Conservation (phyloP, 2,888 invertebrate species). For the Eurytoma adleriae region DNA sequence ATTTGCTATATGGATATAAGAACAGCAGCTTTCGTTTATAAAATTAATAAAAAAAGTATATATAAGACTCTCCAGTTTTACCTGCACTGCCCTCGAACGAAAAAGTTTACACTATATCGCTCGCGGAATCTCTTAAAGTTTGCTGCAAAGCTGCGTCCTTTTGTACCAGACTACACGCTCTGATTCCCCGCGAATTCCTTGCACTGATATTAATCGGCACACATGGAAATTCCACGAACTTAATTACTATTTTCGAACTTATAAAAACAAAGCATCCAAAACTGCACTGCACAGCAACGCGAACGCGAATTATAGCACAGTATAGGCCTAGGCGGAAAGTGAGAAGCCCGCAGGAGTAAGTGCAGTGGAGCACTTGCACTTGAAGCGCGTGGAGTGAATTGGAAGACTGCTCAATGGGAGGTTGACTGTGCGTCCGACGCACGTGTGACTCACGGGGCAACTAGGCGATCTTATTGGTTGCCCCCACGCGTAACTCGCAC, state of each 20-base stretch:
- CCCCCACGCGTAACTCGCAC: neutral
- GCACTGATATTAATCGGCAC: too few species aligned
- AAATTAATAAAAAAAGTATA: too few species aligned
- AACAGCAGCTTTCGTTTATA: too few species aligned
- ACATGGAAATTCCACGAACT: too few species aligned
- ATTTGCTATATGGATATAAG: too few species aligned
- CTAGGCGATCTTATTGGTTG: constrained; percentile 39
- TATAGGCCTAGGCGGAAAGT: constrained; percentile 15
- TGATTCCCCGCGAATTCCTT: too few species aligned
- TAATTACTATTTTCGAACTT: neutral
- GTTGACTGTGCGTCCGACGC: neutral
- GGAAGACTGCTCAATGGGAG: constrained; percentile 34
- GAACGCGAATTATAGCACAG: neutral
- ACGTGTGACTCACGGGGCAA: constrained; percentile 45
- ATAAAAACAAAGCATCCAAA: neutral
- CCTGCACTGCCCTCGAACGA: too few species aligned
- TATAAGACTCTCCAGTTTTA: too few species aligned
- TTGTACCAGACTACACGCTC: too few species aligned
- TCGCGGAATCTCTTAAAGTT: too few species aligned
- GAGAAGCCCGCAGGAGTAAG: neutral
- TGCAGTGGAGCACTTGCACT: neutral
- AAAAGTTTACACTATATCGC: too few species aligned
- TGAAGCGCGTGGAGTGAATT: constrained; percentile 1
- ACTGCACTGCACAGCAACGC: neutral
- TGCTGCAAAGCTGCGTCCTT: too few species aligned